A percentile compares a stretch with the other conserved stretches of the same genome.
Conservation (phyloP, 2,797 vertebrate species). For the Hippocampus kuda region DNA sequence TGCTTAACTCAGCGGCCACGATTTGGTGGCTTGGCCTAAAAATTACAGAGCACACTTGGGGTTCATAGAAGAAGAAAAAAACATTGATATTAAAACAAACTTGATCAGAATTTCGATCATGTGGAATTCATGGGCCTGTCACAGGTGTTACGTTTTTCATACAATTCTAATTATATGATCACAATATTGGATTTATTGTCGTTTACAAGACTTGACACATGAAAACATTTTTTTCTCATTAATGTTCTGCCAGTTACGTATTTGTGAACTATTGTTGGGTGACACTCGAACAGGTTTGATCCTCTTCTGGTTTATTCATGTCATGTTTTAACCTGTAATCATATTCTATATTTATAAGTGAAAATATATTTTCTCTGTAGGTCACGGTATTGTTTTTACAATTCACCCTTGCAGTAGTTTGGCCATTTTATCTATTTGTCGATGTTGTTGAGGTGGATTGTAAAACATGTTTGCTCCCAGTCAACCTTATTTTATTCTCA, state of each 20-base stretch:
- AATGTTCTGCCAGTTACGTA: neutral
- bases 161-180: too few species aligned
- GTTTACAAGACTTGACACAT: too few species aligned
- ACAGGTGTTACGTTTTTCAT: too few species aligned
- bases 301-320: neutral
- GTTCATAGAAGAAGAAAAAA: too few species aligned
- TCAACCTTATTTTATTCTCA: neutral
- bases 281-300: neutral
- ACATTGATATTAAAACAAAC: too few species aligned
- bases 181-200: too few species aligned
- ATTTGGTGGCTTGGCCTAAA: too few species aligned
- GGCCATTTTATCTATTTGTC: neutral
- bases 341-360: neutral
- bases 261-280: neutral
- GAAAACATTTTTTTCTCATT: too few species aligned
- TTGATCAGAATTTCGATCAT: too few species aligned
- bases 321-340: neutral
- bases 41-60: too few species aligned
- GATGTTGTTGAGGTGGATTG: neutral
- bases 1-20: slow-evolving; percentile 10
- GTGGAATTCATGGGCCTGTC: too few species aligned
- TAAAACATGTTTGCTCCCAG: neutral
- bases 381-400: neutral
- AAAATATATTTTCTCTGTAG: neutral
- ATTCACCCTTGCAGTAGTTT: neutral